Evolutionary conservation across 2,888 invertebrate species (phyloP).

Genomic region (Biston stratarius): DNA sequence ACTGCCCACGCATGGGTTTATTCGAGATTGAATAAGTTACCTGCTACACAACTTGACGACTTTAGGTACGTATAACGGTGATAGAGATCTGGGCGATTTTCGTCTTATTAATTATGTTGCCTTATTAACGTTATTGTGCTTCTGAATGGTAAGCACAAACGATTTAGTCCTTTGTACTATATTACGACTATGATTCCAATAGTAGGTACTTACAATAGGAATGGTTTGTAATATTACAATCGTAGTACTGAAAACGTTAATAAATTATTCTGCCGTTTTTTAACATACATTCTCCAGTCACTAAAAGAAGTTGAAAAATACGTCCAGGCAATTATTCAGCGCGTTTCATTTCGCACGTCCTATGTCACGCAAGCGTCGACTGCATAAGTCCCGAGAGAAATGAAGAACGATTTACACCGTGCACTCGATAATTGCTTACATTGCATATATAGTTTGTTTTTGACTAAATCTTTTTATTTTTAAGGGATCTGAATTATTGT

Average conservation of each 20-base stretch:
- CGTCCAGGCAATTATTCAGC: conserved; percentile 17
- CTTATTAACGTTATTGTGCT: background rate
- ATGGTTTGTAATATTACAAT: no score
- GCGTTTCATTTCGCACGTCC: conserved; percentile 19
- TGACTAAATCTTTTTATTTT: background rate
- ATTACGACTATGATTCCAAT: no score
- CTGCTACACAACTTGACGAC: conserved; percentile 24
- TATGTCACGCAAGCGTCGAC: conserved; percentile 22
- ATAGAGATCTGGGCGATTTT: no score
- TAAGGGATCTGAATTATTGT: no score
- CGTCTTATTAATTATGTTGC: background rate
- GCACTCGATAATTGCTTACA: conserved; percentile 9
- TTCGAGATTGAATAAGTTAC: conserved; percentile 40
- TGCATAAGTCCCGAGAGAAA: conserved; percentile 17
- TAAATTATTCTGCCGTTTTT: background rate
- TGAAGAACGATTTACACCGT: conserved; percentile 8
- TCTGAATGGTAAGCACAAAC: background rate
- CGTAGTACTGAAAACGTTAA: background rate
- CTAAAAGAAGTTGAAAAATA: conserved; percentile 14
- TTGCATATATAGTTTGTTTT: conserved; percentile 9
- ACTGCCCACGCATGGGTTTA: conserved; percentile 39
- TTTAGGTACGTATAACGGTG: conserved; percentile 10
- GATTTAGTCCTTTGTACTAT: no score
- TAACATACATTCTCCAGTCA: background rate
- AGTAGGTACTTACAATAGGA: no score